These are phyloP conservation scores for Nemurella pictetii DNA, from an alignment of 2,888 invertebrate genomes.

Conservation along the genomic window DNA sequence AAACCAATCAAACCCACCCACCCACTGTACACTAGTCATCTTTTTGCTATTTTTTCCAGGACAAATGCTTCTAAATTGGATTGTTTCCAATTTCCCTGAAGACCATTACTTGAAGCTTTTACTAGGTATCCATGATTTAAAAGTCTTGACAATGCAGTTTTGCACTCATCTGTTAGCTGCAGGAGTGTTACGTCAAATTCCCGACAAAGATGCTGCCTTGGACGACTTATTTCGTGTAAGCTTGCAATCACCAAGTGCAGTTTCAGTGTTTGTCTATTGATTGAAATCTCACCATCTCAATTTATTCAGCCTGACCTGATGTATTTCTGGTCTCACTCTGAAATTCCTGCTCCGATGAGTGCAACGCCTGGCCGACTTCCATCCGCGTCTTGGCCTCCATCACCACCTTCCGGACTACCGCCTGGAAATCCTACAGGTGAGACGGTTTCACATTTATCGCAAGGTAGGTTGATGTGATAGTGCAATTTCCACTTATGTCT, in stretches of 20 bases:
- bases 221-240: slow-evolving; percentile 73
- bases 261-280: neutral
- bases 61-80: slow-evolving; percentile 90
- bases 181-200: slow-evolving; percentile 80
- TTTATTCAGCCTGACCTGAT: slow-evolving; percentile 78
- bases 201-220: slow-evolving; percentile 70
- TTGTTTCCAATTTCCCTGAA: slow-evolving; percentile 75
- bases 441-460: no score
- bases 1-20: no score
- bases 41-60: no score
- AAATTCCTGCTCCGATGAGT: slow-evolving; percentile 66
- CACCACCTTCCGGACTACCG: slow-evolving; percentile 46
- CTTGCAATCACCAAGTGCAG: neutral
- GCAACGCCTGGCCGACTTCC: slow-evolving; percentile 73
- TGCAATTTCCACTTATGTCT: no score
- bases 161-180: slow-evolving; percentile 86
- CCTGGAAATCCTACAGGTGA: neutral
- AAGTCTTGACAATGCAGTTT: slow-evolving; percentile 76
- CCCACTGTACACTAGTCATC: no score
- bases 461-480: neutral
- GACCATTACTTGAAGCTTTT: slow-evolving; percentile 66
- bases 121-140: slow-evolving; percentile 71
- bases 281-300: slow-evolving; percentile 24
- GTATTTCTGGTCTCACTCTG: slow-evolving; percentile 89
- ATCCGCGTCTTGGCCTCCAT: slow-evolving; percentile 73